These are phyloP conservation scores for Invenusta paracnida DNA, from an alignment of 2,888 invertebrate species.

Conservation along the genomic window DNA sequence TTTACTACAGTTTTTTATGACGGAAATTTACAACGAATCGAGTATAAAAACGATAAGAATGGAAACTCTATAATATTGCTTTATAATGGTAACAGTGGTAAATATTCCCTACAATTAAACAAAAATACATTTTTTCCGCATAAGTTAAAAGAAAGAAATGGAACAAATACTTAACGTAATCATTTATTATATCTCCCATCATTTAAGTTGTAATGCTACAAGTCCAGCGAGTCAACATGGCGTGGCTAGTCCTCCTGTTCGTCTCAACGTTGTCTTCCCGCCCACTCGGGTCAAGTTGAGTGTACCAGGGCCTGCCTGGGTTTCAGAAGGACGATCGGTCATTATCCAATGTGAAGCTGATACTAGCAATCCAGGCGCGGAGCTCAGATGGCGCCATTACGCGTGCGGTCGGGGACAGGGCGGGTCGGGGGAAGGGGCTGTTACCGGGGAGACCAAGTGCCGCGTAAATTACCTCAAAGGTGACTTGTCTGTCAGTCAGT, in stretches of 20 bases:
- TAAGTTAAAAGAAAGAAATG: too few species aligned
- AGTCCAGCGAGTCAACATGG: background rate
- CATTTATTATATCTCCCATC: background rate
- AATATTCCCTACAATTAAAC: background rate
- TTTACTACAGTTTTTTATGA: too few species aligned
- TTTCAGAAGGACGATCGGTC: background rate
- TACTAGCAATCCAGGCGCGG: background rate
- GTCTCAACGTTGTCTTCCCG: conserved; percentile 14
- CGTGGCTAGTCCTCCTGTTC: background rate
- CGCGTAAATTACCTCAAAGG: background rate
- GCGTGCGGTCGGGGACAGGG: background rate
- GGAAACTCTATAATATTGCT: too few species aligned
- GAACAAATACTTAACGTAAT: too few species aligned
- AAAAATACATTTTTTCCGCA: too few species aligned
- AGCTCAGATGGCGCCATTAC: background rate
- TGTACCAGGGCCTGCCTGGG: conserved; percentile 3
- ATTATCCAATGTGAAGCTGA: background rate
- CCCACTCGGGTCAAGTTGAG: background rate
- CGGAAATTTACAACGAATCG: too few species aligned
- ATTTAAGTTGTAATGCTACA: background rate
- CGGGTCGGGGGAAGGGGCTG: background rate
- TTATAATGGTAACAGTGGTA: background rate
- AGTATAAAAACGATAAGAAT: too few species aligned
- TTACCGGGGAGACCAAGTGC: background rate
- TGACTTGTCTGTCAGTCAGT: too few species aligned